Conservation (phyloP, 2,113 vertebrate species). For the Halichoerus grypus region DNA sequence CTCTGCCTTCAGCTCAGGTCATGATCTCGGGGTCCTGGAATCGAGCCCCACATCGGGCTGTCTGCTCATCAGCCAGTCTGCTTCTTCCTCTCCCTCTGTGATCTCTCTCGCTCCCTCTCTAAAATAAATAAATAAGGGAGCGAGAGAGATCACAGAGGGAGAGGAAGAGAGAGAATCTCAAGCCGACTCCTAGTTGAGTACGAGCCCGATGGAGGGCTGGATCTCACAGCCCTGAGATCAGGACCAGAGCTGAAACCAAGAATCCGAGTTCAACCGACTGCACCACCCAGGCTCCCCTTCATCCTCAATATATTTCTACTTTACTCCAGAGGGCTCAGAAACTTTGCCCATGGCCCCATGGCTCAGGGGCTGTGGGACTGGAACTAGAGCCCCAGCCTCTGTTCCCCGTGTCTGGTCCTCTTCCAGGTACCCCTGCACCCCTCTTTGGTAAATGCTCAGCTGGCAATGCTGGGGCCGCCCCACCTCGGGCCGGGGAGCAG, state of each 20-base stretch:
- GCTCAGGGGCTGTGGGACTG: neutral
- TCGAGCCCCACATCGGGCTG: too few relatives aligned
- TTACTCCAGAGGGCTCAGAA: neutral
- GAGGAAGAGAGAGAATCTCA: neutral
- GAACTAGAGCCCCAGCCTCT: neutral
- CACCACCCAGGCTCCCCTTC: neutral
- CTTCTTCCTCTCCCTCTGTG: too few relatives aligned
- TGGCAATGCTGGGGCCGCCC: neutral
- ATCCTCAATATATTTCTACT: neutral
- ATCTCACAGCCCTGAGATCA: neutral
- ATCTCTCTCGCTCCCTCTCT: too few relatives aligned
- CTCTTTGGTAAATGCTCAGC: neutral
- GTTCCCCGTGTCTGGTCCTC: neutral
- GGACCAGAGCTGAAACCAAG: neutral
- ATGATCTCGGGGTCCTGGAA: too few relatives aligned
- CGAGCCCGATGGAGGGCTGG: neutral
- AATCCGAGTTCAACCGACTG: neutral
- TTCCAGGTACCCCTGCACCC: neutral
- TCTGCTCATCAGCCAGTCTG: too few relatives aligned
- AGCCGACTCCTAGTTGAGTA: neutral
- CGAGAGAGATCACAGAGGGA: neutral
- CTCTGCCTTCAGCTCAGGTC: too few relatives aligned
- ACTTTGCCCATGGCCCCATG: neutral
- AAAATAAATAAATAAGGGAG: too few relatives aligned
- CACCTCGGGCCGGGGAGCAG: neutral